These are phyloP conservation scores for Syrphus vitripennis DNA, from an alignment of 2,888 invertebrate species.

Conservation along the genomic window DNA sequence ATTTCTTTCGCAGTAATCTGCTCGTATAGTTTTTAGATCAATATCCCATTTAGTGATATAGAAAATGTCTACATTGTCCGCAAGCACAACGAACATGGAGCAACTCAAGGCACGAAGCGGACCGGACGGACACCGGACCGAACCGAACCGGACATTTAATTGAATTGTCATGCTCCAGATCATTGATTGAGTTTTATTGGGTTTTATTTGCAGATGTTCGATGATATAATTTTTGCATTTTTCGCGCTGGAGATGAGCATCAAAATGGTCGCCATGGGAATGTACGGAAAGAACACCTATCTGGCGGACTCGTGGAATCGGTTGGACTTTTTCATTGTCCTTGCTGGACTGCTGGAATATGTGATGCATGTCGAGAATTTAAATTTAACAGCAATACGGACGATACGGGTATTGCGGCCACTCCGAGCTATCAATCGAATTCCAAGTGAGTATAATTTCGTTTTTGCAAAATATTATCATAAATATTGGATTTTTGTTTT, in stretches of 20 bases:
- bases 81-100: not conserved
- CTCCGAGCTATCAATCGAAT: slow-evolving; percentile 99
- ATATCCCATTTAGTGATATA: not conserved
- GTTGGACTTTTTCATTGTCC: slow-evolving; percentile 98
- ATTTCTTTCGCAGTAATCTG: not conserved
- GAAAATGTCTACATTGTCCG: not conserved
- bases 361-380: slow-evolving; percentile 97
- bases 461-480: slow-evolving; percentile 28
- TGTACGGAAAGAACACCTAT: slow-evolving; percentile 96
- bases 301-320: slow-evolving; percentile 99
- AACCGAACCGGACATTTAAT: slow-evolving; percentile 27
- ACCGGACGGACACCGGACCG: too few relatives aligned
- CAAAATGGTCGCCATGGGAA: slow-evolving; percentile 99
- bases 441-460: slow-evolving; percentile 91
- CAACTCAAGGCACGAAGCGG: not conserved
- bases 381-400: slow-evolving; percentile 98
- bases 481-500: slow-evolving; percentile 24
- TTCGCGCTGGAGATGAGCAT: slow-evolving; percentile 99
- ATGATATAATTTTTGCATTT: slow-evolving; percentile 99
- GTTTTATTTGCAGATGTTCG: slow-evolving; percentile 89
- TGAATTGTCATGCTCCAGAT: slow-evolving; percentile 33
- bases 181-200: slow-evolving; percentile 22
- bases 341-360: slow-evolving; percentile 96
- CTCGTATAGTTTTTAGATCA: not conserved
- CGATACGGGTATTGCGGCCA: slow-evolving; percentile 97